Base-by-base conservation (phyloP, 2,113 vertebrate species). In the Chlorodrepanis virens region DNA sequence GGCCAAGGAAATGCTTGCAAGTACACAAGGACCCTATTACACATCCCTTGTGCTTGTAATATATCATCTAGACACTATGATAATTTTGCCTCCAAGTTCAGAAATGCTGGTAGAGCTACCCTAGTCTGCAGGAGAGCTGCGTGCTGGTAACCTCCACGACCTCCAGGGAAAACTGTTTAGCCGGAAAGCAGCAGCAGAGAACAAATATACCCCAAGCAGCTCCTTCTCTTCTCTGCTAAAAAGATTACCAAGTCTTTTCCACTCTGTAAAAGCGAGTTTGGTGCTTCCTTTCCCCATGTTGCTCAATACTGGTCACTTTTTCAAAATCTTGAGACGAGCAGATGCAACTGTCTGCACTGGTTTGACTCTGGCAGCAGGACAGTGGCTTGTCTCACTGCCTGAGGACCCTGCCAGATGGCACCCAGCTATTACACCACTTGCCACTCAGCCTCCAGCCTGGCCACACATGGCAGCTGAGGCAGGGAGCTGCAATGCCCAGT, bases 391-490 rank as follows among this genome's bases (percentile, higher is more conserved):
- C 28, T 44, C 60, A 5, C 0, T 47, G 85, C 85, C 92, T 2
- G 25, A 95, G 71, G 93, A 80, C 64, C 52, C 59, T 88, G 82
- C 52, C 92, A 95, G 95, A 90, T 93, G 92, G 94, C 83, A 83
- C 6, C 45, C 0, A 0, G 83, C 79, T 95, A 80, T 90, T 76
- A 59, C 28, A 86, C 33, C 71, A 44, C 59, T 96, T 1, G 3
- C 93, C 94, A 70, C 83, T 75, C 75, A 12, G 56, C 39, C 72
- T 75, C 49, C 80, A 71, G 83, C 45, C 72, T 81, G 68, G 18
- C 60, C 68, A 42, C 1, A 2, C 47, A 28, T 0, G 2, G 52
- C 93, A 76, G 78, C 89, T 63, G 9, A 65, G 47, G 44, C 79
- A 80, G 59, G 35, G 44, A 94, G 76, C 64, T 37, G 78, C 24